Evolutionary conservation across 1,140 invertebrate genomes (phyloP), one percentile per base, ranked within the genome.

Genomic region (Pteromalus puparum): DNA sequence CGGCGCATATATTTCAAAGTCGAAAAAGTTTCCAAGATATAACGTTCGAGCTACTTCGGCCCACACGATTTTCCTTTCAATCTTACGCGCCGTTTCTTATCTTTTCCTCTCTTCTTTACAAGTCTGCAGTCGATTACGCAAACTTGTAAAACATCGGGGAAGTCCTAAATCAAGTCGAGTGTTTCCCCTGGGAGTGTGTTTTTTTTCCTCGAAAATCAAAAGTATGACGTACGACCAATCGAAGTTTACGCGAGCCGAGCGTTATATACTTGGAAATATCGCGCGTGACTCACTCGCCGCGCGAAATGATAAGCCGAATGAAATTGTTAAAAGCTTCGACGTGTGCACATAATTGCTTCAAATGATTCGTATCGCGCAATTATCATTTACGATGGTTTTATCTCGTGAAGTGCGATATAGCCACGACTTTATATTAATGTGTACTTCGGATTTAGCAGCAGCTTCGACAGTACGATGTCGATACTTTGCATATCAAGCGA

Each of bases 31-130:
- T 61, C 21, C 21, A 7, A 61, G 53, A 61, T 61, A 61, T n/a
- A 61, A 61, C 53, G 53, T 7, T n/a, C 18, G 21, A n/a, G 0
- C 18, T 61, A 61, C 53, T 61, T 21, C 18, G 18, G 21, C 21
- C 53, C 15, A n/a, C 18, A 21, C 53, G 53, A 61, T 61, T 61
- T 61, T 61, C 53, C 53, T 61, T 61, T 61, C 53, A 61, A 61
- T 61, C 53, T 61, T 61, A n/a, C 7, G 53, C 53, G 53, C 21
- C 53, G 53, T 61, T 61, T 7, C 21, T 61, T 61, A 61, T 61
- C 53, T 61, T 61, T 61, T 61, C 53, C 53, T 61, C 53, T 61
- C 53, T 61, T 61, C 53, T 61, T 61, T 61, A 61, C 53, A 61
- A 61, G 53, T 61, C 53, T n/a, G 53, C 53, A 61, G 53, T 61